Evolutionary conservation across 53 echinoderm and acorn worm species (phyloP).

Genomic region (Patiria pectinifera): DNA sequence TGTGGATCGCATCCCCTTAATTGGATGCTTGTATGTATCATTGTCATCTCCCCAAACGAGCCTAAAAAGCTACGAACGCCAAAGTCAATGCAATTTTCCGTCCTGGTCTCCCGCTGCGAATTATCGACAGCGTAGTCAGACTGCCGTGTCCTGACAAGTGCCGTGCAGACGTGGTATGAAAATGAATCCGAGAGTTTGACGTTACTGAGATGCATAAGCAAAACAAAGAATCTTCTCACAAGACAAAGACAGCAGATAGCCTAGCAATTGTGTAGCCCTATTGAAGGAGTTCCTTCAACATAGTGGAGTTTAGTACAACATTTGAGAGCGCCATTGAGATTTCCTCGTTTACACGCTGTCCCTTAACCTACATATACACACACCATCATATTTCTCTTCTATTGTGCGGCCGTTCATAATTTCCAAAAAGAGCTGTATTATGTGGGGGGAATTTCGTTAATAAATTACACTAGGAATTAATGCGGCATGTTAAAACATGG

Average conservation of each 20-base stretch:
- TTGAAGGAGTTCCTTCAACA: too few relatives aligned
- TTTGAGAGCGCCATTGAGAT: too few relatives aligned
- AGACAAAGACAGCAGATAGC: neutral
- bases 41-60: conserved; percentile 30
- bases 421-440: too few relatives aligned
- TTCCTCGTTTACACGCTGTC: too few relatives aligned
- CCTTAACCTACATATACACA: too few relatives aligned
- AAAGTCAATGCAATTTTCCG: conserved; percentile 44
- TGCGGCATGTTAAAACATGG: too few relatives aligned
- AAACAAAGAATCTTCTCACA: neutral
- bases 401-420: too few relatives aligned
- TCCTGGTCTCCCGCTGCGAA: conserved; percentile 33
- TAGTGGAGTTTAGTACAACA: too few relatives aligned
- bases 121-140: neutral
- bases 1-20: conserved; percentile 33
- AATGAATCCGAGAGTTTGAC: neutral
- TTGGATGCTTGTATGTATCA: conserved; percentile 46
- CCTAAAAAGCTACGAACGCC: conserved; percentile 3
- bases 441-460: too few relatives aligned
- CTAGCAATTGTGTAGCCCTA: too few relatives aligned
- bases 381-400: too few relatives aligned
- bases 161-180: neutral
- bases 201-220: neutral
- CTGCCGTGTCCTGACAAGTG: neutral
- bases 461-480: too few relatives aligned